Conservation (phyloP, 1,140 invertebrate genomes). For the Drosophila nigromelanica region DNA sequence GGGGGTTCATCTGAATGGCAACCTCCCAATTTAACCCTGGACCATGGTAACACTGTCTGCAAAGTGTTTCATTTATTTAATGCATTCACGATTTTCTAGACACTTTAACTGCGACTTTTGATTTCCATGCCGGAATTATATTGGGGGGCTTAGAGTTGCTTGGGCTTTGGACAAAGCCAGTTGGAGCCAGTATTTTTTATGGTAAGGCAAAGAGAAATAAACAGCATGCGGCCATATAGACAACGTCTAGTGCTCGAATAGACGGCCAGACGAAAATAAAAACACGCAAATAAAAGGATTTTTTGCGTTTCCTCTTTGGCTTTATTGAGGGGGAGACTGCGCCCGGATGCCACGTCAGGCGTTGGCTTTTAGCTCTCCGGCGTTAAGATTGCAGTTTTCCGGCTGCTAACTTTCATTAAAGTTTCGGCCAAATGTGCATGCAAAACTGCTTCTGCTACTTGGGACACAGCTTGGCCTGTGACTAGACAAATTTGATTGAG, state of each 20-base stretch:
- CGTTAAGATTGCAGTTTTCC: constrained; percentile 73
- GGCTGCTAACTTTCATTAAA: constrained; percentile 73
- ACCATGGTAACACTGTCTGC: constrained; percentile 62
- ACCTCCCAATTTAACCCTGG: constrained; percentile 35
- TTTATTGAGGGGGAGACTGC: neutral
- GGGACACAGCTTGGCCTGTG: constrained; percentile 29
- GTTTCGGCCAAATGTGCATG: constrained; percentile 42
- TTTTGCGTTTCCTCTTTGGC: constrained; percentile 62
- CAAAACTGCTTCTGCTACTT: constrained; percentile 21
- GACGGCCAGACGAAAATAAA: constrained; percentile 75
- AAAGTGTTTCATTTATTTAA: constrained; percentile 81
- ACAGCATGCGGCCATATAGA: constrained; percentile 62
- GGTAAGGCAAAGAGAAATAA: constrained; percentile 45
- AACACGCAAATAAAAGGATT: constrained; percentile 78
- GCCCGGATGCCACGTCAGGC: constrained; percentile 10
- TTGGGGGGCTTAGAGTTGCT: constrained; percentile 48
- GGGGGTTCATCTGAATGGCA: constrained; percentile 14
- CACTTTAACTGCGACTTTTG: constrained; percentile 78
- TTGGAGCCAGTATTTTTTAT: constrained; percentile 34
- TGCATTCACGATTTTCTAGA: constrained; percentile 82
- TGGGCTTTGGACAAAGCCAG: constrained; percentile 47
- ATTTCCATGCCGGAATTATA: constrained; percentile 60
- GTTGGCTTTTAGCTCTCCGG: constrained; percentile 43
- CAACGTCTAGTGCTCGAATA: constrained; percentile 49
- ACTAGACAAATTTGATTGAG: constrained; percentile 41